Conservation (phyloP, 2,113 vertebrate genomes). For the Orthonyx spaldingii region DNA sequence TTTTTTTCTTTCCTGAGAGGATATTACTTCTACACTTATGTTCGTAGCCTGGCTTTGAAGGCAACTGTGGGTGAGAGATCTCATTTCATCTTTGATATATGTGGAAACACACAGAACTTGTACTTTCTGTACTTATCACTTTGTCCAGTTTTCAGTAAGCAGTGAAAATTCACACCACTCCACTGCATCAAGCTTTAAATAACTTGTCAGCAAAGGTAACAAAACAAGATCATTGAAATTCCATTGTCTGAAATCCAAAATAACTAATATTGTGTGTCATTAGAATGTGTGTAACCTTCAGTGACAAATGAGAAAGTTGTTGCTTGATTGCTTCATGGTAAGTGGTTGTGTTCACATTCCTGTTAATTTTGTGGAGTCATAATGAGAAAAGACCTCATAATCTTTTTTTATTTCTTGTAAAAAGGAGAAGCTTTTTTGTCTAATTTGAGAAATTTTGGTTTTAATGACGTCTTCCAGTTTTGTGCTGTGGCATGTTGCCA, state of each 20-base stretch:
- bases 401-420: neutral
- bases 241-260: neutral
- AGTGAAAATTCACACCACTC: neutral
- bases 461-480: neutral
- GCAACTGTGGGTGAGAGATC: neutral
- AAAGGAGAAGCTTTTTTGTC: neutral
- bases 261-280: neutral
- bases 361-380: neutral
- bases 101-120: neutral
- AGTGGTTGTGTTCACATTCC: neutral
- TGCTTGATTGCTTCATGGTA: neutral
- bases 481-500: neutral
- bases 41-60: neutral
- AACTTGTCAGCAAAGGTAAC: neutral
- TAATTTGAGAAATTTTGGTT: neutral
- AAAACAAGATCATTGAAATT: neutral
- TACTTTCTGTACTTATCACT: neutral
- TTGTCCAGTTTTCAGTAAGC: neutral
- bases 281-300: neutral
- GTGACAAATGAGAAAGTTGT: neutral
- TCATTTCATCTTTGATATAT: neutral
- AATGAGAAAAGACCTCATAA: neutral
- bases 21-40: neutral
- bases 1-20: neutral
- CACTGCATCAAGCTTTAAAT: neutral